Evolutionary conservation across 2,888 invertebrate genomes (phyloP), one percentile per base, ranked within the genome.

Genomic region (Mimachlamys varia): DNA sequence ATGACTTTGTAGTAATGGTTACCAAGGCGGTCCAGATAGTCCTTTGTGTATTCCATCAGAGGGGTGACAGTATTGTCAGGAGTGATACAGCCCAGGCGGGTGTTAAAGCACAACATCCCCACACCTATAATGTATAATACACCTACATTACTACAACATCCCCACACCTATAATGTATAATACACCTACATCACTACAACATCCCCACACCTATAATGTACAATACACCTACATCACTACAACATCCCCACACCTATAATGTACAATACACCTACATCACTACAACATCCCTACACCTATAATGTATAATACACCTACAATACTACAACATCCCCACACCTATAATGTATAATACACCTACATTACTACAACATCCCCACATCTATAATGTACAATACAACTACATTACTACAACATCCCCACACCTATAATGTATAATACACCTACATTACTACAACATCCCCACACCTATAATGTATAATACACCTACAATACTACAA

Each of bases 71-170:
- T 76, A 33, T 76, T 76, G 76, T 76, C 76, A 15, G 76, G 7
- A 89, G 62, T 76, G 76, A 76, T 76, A 27, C 76, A 76, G 12
- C 76, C 76, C 19, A 76, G 33, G 27, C 76, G 76, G 2, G 76
- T 76, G 33, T 76, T 76, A 76, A 76, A 76, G 12, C 76, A 76
- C 76, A 76, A 33, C 76, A 76, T 76, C 15, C 76, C 76, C 19
- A 76, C 76, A 76, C 76, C 76, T 58, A 50, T 13, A 88, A 88
- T 44, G 44, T 22, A 53, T 53, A 12, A 53, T n/a, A n/a, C n/a
- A n/a, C n/a, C 53, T 17, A 10, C 12, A 53, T 53, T 5, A 53
- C 1, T 10, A 19, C 53, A 53, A 53, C 53, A 10, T 53, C 53
- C 53, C 53, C 13, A 10, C 53, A 53, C 53, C 53, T 53, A 53